Evolutionary conservation across 2,797 vertebrate species (phyloP), one percentile per base, ranked within the genome.

Genomic region (Spinus pinus): DNA sequence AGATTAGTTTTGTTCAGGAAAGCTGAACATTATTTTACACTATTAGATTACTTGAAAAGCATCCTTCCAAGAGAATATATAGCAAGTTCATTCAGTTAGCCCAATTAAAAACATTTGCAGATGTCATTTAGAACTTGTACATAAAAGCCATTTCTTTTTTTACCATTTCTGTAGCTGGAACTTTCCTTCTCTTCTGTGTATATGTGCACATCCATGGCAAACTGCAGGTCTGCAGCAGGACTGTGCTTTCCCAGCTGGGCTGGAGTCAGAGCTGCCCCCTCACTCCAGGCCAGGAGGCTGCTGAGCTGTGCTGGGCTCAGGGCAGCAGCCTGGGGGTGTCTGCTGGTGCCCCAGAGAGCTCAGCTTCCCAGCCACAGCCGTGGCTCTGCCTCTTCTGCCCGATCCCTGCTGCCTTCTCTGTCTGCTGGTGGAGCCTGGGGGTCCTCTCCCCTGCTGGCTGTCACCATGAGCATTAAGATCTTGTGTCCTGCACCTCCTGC

Each of bases 1-100:
- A 72, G 46, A 71, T 80, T 57, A 81, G 2, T 60, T 69, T 64
- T 69, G 33, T 72, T 90, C 65, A 57, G 81, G 39, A 87, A 88
- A 91, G 50, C 62, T 81, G 39, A 60, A 66, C 50, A 15, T 80
- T 88, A 74, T 87, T 96, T 95, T 85, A 31, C 20, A 31, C 27
- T 81, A 77, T 90, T 95, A 90, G 56, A 86, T 97, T 95, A 82
- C 35, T 91, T 90, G 47, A 72, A 91, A 92, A 93, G 28, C 74
- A 75, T 91, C 21, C 42, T 86, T 74, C 91, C 74, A 90, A 80
- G 49, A 66, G 47, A 90, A 16, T 42, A 28, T 56, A 15, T 80
- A 79, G 25, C n/a, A 85, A 61, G 42, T 86, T 70, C 44, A 31
- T 89, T 91, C 66, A 60, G 51, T 91, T 86, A 94, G 14, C 35